Conservation (phyloP, 2,113 vertebrate species). For the Aegotheles bennettii region DNA sequence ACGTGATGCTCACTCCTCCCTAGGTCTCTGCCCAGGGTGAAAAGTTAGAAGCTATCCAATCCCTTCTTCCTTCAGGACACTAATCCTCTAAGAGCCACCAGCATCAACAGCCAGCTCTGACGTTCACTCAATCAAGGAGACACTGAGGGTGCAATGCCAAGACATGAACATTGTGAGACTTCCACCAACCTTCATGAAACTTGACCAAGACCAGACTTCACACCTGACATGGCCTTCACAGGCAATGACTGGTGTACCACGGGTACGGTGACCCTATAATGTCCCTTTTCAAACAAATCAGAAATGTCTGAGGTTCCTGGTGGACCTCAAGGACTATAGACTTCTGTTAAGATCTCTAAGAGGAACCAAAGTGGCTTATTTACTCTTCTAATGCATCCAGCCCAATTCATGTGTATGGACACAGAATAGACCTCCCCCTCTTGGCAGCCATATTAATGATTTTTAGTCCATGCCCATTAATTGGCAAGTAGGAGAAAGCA, state of each 20-base stretch:
- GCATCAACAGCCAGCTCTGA: neutral
- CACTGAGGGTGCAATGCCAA: neutral
- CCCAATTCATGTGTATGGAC: neutral
- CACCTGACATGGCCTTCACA: neutral
- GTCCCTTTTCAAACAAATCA: neutral
- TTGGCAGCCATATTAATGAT: neutral
- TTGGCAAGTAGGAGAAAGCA: neutral
- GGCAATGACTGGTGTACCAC: neutral
- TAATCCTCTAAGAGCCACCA: neutral
- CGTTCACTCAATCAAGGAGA: neutral
- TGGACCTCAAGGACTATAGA: neutral
- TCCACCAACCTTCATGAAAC: neutral
- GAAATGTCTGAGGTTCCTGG: neutral
- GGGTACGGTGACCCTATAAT: accelerated
- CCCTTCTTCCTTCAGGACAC: neutral
- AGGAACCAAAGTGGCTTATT: neutral
- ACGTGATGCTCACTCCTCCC: neutral
- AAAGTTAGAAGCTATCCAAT: neutral
- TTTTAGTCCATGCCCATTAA: conserved; percentile 1
- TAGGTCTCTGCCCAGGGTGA: neutral
- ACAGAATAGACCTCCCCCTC: neutral
- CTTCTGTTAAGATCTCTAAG: neutral
- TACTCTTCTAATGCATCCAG: neutral
- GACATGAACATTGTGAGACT: accelerated
- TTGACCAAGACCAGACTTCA: neutral